Percentiles rank a stretch among this genome's conserved stretches.
phyloP scores from a whole-genome alignment of 2,113 vertebrate genomes.

The Cryptotis parvus region DNA sequence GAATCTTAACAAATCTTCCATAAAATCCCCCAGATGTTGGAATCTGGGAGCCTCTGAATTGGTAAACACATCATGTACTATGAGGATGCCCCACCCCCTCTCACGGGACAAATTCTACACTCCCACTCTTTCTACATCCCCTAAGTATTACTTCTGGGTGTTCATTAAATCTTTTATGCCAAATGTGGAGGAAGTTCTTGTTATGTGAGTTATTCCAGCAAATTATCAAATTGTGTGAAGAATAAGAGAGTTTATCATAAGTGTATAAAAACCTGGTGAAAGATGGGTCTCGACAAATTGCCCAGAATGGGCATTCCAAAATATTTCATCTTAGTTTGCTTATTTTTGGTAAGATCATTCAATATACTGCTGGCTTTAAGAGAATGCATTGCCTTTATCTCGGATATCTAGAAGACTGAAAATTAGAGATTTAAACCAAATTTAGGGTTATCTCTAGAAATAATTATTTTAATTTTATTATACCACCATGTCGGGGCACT shows the following conservation, averaged over 20 bases:
- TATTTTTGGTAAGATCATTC: neutral
- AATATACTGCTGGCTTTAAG: neutral
- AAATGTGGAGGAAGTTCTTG: neutral
- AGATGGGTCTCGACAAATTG: too few species aligned
- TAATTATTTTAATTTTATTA: too few species aligned
- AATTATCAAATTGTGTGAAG: neutral
- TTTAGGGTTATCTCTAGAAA: neutral
- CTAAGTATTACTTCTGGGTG: neutral
- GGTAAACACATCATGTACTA: neutral
- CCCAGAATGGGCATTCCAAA: neutral
- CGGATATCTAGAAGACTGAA: neutral
- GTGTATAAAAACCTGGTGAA: too few species aligned
- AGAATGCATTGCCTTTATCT: neutral
- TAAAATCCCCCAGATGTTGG: neutral
- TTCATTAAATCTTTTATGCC: constrained; percentile 19
- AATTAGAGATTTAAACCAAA: neutral
- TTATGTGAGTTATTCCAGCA: neutral
- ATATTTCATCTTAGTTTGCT: neutral
- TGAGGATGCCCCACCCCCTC: neutral
- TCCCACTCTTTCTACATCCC: neutral
- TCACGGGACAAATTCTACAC: neutral
- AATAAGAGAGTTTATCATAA: neutral
- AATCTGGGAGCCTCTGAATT: neutral
- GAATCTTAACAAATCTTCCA: neutral
- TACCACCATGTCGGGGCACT: too few species aligned